These are phyloP conservation scores for Jordanella pulchra DNA, from an alignment of 2,797 vertebrate genomes.

Conservation along the genomic window DNA sequence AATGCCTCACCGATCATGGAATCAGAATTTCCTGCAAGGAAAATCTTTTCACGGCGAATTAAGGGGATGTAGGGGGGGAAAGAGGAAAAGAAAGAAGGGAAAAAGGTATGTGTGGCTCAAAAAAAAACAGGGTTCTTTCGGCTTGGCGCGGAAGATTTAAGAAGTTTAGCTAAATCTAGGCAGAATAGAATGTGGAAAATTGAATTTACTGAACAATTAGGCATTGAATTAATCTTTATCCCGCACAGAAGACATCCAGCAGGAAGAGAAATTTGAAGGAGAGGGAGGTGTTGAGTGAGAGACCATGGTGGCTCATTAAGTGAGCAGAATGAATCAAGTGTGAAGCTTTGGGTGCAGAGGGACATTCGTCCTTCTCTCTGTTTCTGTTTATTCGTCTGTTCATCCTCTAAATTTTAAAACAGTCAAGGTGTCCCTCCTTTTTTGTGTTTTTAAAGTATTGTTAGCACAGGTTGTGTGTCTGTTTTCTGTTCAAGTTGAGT, in stretches of 20 bases:
- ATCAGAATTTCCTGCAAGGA: slow-evolving; percentile 99
- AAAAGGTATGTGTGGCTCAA: slow-evolving; percentile 91
- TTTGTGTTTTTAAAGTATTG: slow-evolving; percentile 25
- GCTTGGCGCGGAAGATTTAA: slow-evolving; percentile 91
- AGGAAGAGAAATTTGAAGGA: slow-evolving; percentile 19
- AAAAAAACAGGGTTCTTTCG: slow-evolving; percentile 85
- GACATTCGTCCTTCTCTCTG: slow-evolving; percentile 53
- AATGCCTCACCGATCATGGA: slow-evolving; percentile 99
- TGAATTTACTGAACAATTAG: slow-evolving; percentile 99
- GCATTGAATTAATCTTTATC: slow-evolving; percentile 96
- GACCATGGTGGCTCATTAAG: slow-evolving; percentile 91
- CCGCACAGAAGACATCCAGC: slow-evolving; percentile 69
- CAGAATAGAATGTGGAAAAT: slow-evolving; percentile 98
- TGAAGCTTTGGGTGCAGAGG: slow-evolving; percentile 83
- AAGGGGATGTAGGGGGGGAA: slow-evolving; percentile 78
- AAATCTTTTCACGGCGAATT: slow-evolving; percentile 99
- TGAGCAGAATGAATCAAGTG: slow-evolving; percentile 92
- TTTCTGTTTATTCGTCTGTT: slow-evolving; percentile 55
- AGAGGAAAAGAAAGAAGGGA: slow-evolving; percentile 80
- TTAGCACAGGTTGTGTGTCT: slow-evolving; percentile 53
- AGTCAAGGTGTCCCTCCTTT: slow-evolving; percentile 34
- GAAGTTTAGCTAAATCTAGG: slow-evolving; percentile 94
- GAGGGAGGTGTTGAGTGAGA: slow-evolving; percentile 77
- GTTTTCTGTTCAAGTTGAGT: slow-evolving; percentile 57
- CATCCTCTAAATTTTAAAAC: slow-evolving; percentile 44